Evolutionary conservation across 2,888 invertebrate genomes (phyloP), one percentile per base, ranked within the genome.

Genomic region (Odiellus spinosus): DNA sequence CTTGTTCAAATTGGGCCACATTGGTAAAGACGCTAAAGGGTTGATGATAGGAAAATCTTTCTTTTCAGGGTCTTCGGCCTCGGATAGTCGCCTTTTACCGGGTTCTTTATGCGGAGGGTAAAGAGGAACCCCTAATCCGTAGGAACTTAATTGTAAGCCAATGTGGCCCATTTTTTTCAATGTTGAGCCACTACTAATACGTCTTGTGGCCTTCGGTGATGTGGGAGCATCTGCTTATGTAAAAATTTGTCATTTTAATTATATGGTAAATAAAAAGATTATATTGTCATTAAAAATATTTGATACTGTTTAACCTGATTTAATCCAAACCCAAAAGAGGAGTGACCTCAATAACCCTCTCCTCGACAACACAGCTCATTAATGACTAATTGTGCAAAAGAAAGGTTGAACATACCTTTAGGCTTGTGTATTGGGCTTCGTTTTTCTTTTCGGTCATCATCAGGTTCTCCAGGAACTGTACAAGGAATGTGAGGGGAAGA

Each of bases 131-230:
- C 49, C 51, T 40, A 46, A 17, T 18, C 49, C 49, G 8, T 26
- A 26, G 15, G 43, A 35, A 21, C 52, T 49, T 42, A 49, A 42
- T 19, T 47, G 49, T 12, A 51, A 17, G 17, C 44, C 50, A 44
- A 47, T 36, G 41, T 49, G 42, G 33, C 50, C 48, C 15, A 49
- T 20, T 36, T 53, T 76, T 63, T 82, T 87, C 60, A 87, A 76
- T 55, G 86, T 77, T 60, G 86, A 87, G 50, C 88, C 87, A 64
- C 86, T 86, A 54, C 88, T 88, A 62, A 91, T 88, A 56, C 90
- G 72, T 53, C 90, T 74, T 6, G 86, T 84, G 10, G 87, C 85
- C 46, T 85, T 57, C 11, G 64, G 63, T 46, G 60, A 61, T 51
- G 48, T 47, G 49, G 51, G 48, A 47, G 46, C 43, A 36, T 52